Conservation (phyloP, 2,797 vertebrate species). For the Gobionotothen gibberifrons region DNA sequence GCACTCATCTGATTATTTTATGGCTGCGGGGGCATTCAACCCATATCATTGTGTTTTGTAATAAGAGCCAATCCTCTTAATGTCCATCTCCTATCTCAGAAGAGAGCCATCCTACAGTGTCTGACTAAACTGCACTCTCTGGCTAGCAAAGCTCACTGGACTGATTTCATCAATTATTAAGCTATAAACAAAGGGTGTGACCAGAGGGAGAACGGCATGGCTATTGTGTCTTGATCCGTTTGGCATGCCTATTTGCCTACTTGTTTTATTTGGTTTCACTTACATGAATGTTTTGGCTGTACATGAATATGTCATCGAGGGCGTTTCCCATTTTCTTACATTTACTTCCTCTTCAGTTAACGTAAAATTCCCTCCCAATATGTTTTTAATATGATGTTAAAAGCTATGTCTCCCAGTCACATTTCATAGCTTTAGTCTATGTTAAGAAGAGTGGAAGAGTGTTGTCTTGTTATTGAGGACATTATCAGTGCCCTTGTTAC, state of each 20-base stretch:
- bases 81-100: slow-evolving; percentile 9
- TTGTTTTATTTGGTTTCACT: slow-evolving; percentile 20
- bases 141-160: background rate
- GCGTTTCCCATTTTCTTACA: background rate
- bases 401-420: background rate
- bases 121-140: background rate
- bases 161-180: slow-evolving; percentile 46
- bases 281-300: background rate
- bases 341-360: slow-evolving; percentile 3
- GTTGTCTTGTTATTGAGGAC: background rate
- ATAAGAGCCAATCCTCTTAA: slow-evolving; percentile 45
- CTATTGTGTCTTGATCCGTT: slow-evolving; percentile 25
- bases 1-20: slow-evolving; percentile 48
- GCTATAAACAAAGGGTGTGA: slow-evolving; percentile 2
- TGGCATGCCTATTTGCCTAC: background rate
- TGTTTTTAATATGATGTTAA: background rate
- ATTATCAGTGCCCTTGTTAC: background rate
- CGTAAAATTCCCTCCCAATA: background rate
- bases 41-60: slow-evolving; percentile 27
- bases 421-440: background rate
- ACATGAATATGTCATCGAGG: background rate
- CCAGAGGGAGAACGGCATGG: background rate
- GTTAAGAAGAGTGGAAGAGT: background rate
- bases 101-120: background rate
- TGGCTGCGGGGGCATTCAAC: slow-evolving; percentile 14